Base-by-base conservation (phyloP, 2,797 vertebrate species). In the Rhynchonycteris naso region DNA sequence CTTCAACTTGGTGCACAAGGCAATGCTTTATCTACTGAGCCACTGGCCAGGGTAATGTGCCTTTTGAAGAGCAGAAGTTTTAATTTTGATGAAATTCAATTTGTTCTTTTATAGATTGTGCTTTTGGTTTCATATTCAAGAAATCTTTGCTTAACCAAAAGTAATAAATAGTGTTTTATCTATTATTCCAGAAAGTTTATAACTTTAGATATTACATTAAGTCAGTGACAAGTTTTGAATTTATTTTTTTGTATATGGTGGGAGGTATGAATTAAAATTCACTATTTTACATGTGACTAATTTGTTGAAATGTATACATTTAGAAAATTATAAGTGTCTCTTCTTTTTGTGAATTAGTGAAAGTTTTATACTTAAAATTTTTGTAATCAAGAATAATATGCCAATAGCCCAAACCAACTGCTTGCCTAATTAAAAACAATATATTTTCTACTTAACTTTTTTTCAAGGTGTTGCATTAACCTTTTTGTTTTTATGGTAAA, bases 401-500 rank as follows among this genome's bases (percentile, higher is more conserved):
- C n/a, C 69, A 86, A 63, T 1, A 82, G 13, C 24, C 8, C 71
- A 82, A 72, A 78, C 19, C 83, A 92, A 59, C 28, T 90, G 2
- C 35, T 80, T 84, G 58, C 28, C 22, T 87, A 65, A 79, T 83
- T 91, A 58, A 21, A 10, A 61, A 80, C 82, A 80, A 54, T 22
- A 24, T 26, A 30, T 68, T 63, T 2, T 94, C 65, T 84, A 78
- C 14, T 68, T 83, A 81, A 56, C 97, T 43, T 93, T 63, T 96
- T 89, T 96, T 97, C 90, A 94, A 96, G 94, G 5, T 52, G 6
- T 80, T 56, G 16, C 35, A 68, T 54, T 86, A 90, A 47, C 43
- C 88, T 97, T 95, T 83, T 56, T 26, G 84, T 85, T 97, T 96
- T 91, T 95, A 59, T 75, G 83, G 65, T 50, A 91, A 96, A 92